Base-by-base conservation (phyloP, 2,888 invertebrate species). In the Choristoneura rosaceana region DNA sequence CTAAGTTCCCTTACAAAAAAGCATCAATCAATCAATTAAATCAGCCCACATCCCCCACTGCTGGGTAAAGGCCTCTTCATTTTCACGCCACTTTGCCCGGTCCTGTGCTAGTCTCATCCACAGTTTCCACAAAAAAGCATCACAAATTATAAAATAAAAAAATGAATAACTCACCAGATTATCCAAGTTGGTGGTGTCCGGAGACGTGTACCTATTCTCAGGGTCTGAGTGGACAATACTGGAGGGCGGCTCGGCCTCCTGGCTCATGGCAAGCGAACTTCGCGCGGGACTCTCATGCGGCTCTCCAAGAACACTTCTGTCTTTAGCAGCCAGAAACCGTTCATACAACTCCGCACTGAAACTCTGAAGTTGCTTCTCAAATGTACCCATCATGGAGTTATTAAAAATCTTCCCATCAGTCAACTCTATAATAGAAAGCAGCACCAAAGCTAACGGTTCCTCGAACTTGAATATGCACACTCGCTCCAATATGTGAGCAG, bases 381-480 rank as follows among this genome's bases (percentile, higher is more conserved):
- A 90, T 3, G 75, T 60, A 0, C 43, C 69, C 43, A 88, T 83
- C 83, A 84, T 84, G 0, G 80, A 63, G 60, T 84, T 83, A 0
- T 78, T 66, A 38, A 90, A 87, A 69, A 92, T 87, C 0, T 66
- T 74, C 0, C 73, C 17, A 2, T 87, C 84, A 0, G 92, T 91
- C 25, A 83, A 79, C 38, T 80, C 79, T 55, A 92, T 78, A 9
- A 93, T 82, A 9, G 79, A 75, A 4, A 92, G 63, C 69, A 90
- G 70, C 0, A 88, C 86, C 15, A 75, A 73, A 5, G 84, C 81
- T 15, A 91, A 61, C 0, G 75, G 50, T 17, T 83, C 81, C 0
- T 92, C 89, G 64, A 78, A 84, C 0, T 90, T 90, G 63, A 93
- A 75, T 41, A 93, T 90, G 55, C 86, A 86, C 4, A 93, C 81